Conservation (phyloP, 2,888 invertebrate species). For the Glaucopsyche alexis region DNA sequence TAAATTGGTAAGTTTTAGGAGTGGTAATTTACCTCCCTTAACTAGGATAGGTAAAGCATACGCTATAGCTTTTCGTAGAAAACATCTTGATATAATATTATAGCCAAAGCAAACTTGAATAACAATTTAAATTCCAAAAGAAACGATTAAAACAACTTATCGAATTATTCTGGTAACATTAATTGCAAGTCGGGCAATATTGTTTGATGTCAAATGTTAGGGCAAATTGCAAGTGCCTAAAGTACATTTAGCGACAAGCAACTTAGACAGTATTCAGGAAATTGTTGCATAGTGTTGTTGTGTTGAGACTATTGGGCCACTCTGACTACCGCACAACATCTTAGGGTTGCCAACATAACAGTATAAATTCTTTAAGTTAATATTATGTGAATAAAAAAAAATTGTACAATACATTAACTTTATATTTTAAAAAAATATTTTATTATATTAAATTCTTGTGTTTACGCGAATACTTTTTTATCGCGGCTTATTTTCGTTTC, state of each 20-base stretch:
- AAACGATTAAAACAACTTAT: background rate
- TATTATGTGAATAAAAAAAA: background rate
- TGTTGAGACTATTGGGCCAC: conserved; percentile 10
- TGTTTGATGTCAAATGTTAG: background rate
- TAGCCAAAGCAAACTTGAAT: too few species aligned
- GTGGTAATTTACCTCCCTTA: too few species aligned
- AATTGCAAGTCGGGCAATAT: background rate
- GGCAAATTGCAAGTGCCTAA: conserved; percentile 10
- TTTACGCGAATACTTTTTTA: too few species aligned
- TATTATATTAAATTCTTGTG: too few species aligned
- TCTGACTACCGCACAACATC: background rate
- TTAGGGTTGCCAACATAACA: background rate
- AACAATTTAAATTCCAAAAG: background rate
- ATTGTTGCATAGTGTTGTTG: conserved; percentile 15
- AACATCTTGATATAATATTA: too few species aligned
- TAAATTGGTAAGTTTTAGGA: too few species aligned
- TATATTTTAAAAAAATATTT: too few species aligned
- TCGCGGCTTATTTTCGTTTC: too few species aligned
- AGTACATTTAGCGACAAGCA: conserved; percentile 5
- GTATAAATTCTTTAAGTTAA: background rate
- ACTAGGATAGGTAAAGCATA: too few species aligned
- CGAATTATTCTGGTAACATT: background rate
- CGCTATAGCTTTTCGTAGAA: too few species aligned
- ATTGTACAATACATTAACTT: too few species aligned
- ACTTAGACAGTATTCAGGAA: conserved; percentile 25